Conservation (phyloP, 2,113 vertebrate species). For the Pygoscelis antarcticus region DNA sequence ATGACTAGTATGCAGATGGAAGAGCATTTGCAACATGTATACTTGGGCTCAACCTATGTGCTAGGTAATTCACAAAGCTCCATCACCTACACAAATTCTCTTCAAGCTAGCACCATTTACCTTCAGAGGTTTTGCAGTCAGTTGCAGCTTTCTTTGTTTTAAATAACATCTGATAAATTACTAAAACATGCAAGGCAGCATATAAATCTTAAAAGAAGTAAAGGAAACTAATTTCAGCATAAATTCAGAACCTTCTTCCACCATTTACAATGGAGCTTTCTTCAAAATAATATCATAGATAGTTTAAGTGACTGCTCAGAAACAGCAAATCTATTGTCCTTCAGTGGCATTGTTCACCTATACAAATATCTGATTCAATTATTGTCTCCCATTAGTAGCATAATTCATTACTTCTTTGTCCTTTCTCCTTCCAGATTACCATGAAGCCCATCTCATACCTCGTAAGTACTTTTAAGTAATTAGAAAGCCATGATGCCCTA, state of each 20-base stretch:
- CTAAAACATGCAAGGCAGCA: background rate
- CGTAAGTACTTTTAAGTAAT: background rate
- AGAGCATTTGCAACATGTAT: background rate
- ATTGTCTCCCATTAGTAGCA: background rate
- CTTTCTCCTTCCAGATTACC: background rate
- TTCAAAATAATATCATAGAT: background rate
- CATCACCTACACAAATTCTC: background rate
- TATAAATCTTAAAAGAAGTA: background rate
- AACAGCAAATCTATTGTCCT: background rate
- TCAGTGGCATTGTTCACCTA: background rate
- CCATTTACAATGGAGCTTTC: background rate
- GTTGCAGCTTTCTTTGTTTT: background rate
- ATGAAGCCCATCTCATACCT: background rate
- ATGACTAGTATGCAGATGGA: background rate
- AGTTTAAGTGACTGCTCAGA: background rate
- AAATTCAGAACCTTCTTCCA: background rate
- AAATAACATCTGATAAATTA: background rate
- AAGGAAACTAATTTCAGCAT: background rate
- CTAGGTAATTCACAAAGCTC: background rate
- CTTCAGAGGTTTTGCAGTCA: background rate
- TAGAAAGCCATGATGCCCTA: background rate
- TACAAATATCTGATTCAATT: background rate
- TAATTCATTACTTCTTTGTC: background rate
- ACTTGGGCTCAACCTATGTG: background rate
- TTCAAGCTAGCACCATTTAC: background rate